Evolutionary conservation across 2,113 vertebrate species (phyloP), one percentile per base, ranked within the genome.

Genomic region (Salvelinus namaycush): DNA sequence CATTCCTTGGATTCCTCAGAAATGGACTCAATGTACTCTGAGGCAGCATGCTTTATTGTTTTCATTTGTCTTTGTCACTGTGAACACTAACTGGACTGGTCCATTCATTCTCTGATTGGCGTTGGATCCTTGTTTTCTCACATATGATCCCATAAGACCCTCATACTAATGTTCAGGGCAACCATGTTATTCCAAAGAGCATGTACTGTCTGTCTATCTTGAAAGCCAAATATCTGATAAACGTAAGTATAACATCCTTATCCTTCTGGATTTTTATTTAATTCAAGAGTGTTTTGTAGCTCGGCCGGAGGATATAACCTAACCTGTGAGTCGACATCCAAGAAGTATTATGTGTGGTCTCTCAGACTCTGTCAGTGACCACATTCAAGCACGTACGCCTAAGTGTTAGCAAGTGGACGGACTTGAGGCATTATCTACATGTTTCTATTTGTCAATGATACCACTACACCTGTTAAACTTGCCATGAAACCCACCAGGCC

Each of bases 361-460:
- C 29, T 29, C 31, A 27, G n/a, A 62, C 59, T 77, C 31, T 68
- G 27, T 59, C 73, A 54, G 73, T 57, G 65, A 69, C 20, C 68
- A 39, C 24, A 78, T 78, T 76, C 18, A 74, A 57, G 27, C 64
- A 54, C 1, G 76, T 64, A 2, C 60, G 5, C 18, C 27, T 14
- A 31, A 72, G 62, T 67, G n/a, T 70, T 68, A 79, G 66, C 80
- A 80, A 70, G 78, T 76, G 77, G 49, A 75, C 39, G 24, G 69
- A 34, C n/a, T 18, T 67, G n/a, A 39, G 48, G 51, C n/a, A 3
- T 73, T n/a, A 64, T 29, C 51, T 24, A 12, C 39, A 14, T 11
- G 29, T 48, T 44, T 59, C 31, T 22, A 22, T 31, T 68, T 54
- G 44, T 18, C 13, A 39, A 59, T 60, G 74, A 69, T 76, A 16